Percentiles rank a stretch among this genome's conserved stretches.
These are phyloP conservation scores for Zoanthus sansibaricus DNA, from an alignment of 92 coral and sea anemone genomes.

Conservation along the genomic window DNA sequence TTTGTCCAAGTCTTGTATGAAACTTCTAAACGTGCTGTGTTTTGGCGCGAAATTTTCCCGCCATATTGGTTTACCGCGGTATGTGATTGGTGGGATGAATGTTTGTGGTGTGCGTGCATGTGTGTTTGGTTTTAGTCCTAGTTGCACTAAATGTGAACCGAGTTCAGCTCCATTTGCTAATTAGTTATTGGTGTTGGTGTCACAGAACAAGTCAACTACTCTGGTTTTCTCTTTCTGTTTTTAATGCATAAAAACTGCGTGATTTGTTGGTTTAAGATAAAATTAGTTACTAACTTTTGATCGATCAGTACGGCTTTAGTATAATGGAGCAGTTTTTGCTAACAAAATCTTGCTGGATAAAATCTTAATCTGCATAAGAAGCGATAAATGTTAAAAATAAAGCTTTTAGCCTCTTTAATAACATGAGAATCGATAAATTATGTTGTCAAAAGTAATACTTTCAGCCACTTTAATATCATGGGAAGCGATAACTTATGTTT, in stretches of 20 bases:
- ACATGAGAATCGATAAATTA: too few relatives aligned
- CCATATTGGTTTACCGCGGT: neutral
- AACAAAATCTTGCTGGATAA: neutral
- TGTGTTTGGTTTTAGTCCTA: neutral
- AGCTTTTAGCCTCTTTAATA: too few relatives aligned
- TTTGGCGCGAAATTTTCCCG: slow-evolving; percentile 1
- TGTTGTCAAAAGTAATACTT: too few relatives aligned
- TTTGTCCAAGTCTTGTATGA: neutral
- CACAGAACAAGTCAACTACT: slow-evolving; percentile 39
- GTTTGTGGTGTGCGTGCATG: neutral
- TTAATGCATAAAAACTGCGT: slow-evolving; percentile 7
- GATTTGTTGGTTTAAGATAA: neutral
- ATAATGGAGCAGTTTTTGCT: neutral
- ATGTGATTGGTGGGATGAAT: neutral
- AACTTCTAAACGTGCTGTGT: neutral
- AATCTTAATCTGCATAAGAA: neutral
- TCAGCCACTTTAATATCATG: too few relatives aligned
- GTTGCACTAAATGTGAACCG: neutral
- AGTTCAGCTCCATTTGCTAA: neutral
- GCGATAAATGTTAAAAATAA: neutral
- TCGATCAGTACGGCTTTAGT: neutral
- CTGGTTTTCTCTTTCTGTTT: neutral
- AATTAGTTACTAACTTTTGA: neutral
- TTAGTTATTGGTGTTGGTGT: neutral
- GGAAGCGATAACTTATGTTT: neutral